A percentile compares a stretch with the other conserved stretches of the same genome.
Evolutionary conservation across 2,888 invertebrate genomes (phyloP).

Genomic region (Malachius bipustulatus): DNA sequence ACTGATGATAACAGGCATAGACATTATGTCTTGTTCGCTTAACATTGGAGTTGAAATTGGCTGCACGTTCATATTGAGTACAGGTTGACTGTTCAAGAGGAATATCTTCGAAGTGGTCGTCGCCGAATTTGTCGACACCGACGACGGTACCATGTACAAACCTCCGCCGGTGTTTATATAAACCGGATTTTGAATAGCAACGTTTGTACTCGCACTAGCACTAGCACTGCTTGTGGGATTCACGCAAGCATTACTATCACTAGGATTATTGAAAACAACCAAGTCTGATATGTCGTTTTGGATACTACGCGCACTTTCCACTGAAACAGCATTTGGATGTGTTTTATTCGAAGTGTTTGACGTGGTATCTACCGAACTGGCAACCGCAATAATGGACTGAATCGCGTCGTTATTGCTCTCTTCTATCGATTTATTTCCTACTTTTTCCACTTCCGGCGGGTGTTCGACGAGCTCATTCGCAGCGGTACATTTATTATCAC

Average conservation of each 20-base stretch:
- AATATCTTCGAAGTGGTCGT: conserved; percentile 17
- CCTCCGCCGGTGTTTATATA: conserved; percentile 18
- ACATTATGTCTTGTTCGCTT: conserved; percentile 29
- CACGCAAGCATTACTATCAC: too few species aligned
- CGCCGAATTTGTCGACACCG: conserved; percentile 8
- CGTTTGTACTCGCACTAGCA: conserved; percentile 10
- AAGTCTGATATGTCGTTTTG: conserved; percentile 14
- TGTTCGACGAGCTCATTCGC: too few species aligned
- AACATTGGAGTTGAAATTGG: conserved; percentile 15
- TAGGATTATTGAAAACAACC: conserved; percentile 19
- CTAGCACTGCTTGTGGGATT: too few species aligned
- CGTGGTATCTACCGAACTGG: conserved; percentile 7
- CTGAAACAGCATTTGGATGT: too few species aligned
- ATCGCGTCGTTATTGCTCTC: conserved; percentile 22
- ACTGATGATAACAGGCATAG: conserved; percentile 32
- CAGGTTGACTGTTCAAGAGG: conserved; percentile 17
- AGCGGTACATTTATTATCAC: too few species aligned
- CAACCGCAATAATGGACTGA: conserved; percentile 19
- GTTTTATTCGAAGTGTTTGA: not conserved
- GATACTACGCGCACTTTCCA: not conserved
- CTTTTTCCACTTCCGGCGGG: too few species aligned
- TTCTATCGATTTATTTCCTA: too few species aligned
- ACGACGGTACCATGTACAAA: conserved; percentile 18
- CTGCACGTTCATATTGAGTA: conserved; percentile 13
- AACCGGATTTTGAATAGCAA: conserved; percentile 15